These are phyloP conservation scores for Drosophila maculinotata DNA, from an alignment of 2,888 invertebrate species.

Conservation along the genomic window DNA sequence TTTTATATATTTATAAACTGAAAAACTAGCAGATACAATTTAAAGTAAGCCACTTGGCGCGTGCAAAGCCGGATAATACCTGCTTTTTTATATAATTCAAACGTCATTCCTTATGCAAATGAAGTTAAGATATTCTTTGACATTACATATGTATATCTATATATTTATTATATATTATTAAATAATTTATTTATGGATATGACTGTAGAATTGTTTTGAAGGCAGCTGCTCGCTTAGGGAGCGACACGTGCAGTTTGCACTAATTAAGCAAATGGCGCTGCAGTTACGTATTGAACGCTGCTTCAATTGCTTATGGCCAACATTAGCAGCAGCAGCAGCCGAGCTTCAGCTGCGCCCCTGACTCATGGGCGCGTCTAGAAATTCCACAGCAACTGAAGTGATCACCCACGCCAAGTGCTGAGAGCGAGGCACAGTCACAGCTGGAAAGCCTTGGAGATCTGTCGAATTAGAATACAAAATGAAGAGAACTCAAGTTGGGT, in stretches of 20 bases:
- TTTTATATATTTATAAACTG: too few species aligned
- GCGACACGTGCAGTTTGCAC: conserved; percentile 49
- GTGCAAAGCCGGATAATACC: neutral
- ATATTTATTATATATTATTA: neutral
- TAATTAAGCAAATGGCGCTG: conserved; percentile 60
- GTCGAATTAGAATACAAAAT: neutral
- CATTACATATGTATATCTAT: too few species aligned
- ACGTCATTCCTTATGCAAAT: too few species aligned
- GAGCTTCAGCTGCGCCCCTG: conserved; percentile 46
- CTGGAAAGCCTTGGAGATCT: conserved; percentile 33
- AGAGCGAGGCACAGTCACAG: conserved; percentile 18
- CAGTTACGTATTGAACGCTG: conserved; percentile 1
- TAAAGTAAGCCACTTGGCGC: too few species aligned
- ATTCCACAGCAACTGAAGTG: conserved; percentile 48
- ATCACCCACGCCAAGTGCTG: conserved; percentile 38
- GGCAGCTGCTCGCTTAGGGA: conserved; percentile 22
- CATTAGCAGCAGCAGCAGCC: conserved; percentile 13
- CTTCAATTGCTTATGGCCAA: conserved; percentile 25
- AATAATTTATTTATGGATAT: conserved; percentile 13
- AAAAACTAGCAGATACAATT: too few species aligned
- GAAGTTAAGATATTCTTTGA: neutral
- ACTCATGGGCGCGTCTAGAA: conserved; percentile 63
- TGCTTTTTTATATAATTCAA: too few species aligned
- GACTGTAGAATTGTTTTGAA: conserved; percentile 1
- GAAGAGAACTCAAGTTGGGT: neutral